Evolutionary conservation across 2,888 invertebrate species (phyloP).

Genomic region (Rhorus exstirpatorius): DNA sequence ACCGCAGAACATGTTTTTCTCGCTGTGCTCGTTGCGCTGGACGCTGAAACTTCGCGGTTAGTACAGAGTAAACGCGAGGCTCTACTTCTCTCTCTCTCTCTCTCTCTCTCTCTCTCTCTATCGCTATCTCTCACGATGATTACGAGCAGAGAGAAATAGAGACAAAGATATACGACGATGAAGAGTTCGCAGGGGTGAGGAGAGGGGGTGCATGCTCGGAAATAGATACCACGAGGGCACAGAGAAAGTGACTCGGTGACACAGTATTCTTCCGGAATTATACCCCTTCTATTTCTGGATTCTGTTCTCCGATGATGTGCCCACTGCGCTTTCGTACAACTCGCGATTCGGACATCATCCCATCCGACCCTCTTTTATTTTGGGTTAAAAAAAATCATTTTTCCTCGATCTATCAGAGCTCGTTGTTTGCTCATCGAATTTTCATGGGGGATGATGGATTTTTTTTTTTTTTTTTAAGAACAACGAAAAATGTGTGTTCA

Average conservation of each 20-base stretch:
- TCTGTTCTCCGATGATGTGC: slow-evolving; percentile 33
- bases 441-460: neutral
- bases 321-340: slow-evolving; percentile 38
- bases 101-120: neutral
- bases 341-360: slow-evolving; percentile 11
- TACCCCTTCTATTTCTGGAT: slow-evolving; percentile 74
- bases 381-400: slow-evolving; percentile 19
- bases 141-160: slow-evolving; percentile 41
- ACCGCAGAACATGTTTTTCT: slow-evolving; percentile 48
- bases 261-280: slow-evolving; percentile 78
- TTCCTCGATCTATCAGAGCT: neutral
- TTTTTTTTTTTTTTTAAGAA: neutral
- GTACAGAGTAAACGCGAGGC: slow-evolving; percentile 4
- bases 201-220: slow-evolving; percentile 70
- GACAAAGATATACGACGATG: slow-evolving; percentile 29
- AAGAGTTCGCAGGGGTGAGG: slow-evolving; percentile 39
- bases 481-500: neutral
- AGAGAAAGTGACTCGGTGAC: slow-evolving; percentile 79
- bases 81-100: slow-evolving; percentile 6
- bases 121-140: slow-evolving; percentile 14
- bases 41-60: slow-evolving; percentile 58
- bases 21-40: slow-evolving; percentile 51
- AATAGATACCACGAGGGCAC: slow-evolving; percentile 74
- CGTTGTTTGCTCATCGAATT: neutral
- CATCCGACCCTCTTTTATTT: neutral